Base-by-base conservation (phyloP, 92 coral and sea anemone genomes). In the Blastomussa wellsi region DNA sequence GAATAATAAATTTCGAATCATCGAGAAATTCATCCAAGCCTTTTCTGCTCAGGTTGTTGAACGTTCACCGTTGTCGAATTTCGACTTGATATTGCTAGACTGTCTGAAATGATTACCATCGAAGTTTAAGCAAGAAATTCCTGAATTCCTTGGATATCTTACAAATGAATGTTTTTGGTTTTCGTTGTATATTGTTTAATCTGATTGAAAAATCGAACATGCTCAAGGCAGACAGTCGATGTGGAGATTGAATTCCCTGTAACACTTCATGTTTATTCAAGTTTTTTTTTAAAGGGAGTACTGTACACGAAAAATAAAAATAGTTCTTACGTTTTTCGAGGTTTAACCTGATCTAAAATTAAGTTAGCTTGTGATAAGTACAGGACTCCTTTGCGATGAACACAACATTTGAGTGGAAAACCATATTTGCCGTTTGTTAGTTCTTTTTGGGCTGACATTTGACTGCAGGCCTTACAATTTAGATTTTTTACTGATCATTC, bases 141-240 rank as follows among this genome's bases (percentile, higher is more conserved):
- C 67, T 11, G 31, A 51, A 69, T 47, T 17, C 53, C 28, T 82
- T 39, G 70, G 67, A 52, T 82, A 32, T 28, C 35, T 26, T 74
- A 13, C 1, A 51, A 82, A 82, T 73, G 16, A n/a, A 44, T 83
- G 24, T 83, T 59, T 72, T 74, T 62, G 41, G 32, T 42, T 74
- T 83, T 74, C 19, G 28, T 41, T 42, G 22, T 73, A 41, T 14
- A 37, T 32, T 59, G 72, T 73, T 29, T 70, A 82, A 82, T 44
- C 69, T 70, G 52, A 19, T 83, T 44, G 65, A 41, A 83, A 83
- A 73, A 38, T 24, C 64, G 74, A 83, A 74, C 24, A 31, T 60
- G 31, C 81, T 55, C 42, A 33, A 78, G 10, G 17, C n/a, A 55
- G 42, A 60, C 72, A 47, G 51, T n/a, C 44, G 22, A 24, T 70